Base-by-base conservation (phyloP, 2,113 vertebrate genomes). In the Hylia prasina region DNA sequence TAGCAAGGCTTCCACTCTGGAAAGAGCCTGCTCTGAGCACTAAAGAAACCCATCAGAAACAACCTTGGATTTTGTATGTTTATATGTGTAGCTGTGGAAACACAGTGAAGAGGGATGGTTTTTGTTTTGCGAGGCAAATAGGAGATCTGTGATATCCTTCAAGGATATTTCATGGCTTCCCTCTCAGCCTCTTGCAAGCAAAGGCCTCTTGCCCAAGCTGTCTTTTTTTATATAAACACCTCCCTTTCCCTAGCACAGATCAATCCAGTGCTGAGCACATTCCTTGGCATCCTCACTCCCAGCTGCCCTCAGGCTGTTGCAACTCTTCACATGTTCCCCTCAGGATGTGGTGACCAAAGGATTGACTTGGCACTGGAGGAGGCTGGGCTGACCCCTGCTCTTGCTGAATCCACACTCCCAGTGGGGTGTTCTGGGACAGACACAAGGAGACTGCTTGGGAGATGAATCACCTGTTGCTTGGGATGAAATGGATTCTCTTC, bases 401-500 rank as follows among this genome's bases (percentile, higher is more conserved):
- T 30, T 90, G 95, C 93, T 94, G 96, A 97, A 86, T 97, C 75
- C 84, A 90, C 93, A 83, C 85, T 93, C 37, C 58, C 18, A 28
- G 25, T 54, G 39, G 24, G 53, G 40, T 90, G 87, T 70, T 69
- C 90, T 66, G 69, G 75, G 72, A 73, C 33, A 81, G 53, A 33
- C 0, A 1, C 37, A 25, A 42, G 63, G 35, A 96, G 58, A 66
- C 35, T 90, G 56, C 42, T 19, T 79, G 60, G 44, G 94, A 95
- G 90, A 96, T 89, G 75, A 96, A 96, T 95, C 94, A 82, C 96
- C 94, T 96, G 77, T 64, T 96, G 60, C 85, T 93, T 70, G 71
- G 88, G 87, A 58, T 79, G 40, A 63, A 58, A 88, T 11, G 35
- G 20, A 27, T 42, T 66, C 68, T 79, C 18, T 45, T 58, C 56